Conservation (phyloP, 2,797 vertebrate species). For the Momotus momota region DNA sequence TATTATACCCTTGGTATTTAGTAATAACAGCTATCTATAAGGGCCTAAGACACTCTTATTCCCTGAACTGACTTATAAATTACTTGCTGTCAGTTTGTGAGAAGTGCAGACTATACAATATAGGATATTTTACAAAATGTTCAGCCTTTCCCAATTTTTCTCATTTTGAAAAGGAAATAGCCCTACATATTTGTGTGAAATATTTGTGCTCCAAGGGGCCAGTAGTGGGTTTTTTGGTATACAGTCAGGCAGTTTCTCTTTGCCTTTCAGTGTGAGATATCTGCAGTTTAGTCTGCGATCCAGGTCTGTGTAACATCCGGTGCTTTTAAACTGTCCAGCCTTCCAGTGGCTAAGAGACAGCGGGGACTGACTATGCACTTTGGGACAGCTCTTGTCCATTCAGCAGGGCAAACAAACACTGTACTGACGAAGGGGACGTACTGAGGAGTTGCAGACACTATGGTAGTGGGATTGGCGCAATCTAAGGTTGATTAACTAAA, state of each 20-base stretch:
- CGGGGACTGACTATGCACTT: not conserved
- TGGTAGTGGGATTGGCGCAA: not conserved
- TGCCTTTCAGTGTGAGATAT: not conserved
- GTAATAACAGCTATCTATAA: constrained; percentile 22
- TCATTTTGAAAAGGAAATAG: constrained; percentile 52
- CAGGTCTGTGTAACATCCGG: constrained; percentile 5
- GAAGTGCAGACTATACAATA: constrained; percentile 52
- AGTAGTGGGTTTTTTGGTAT: not conserved
- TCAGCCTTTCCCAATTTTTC: constrained; percentile 36
- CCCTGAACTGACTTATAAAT: constrained; percentile 38
- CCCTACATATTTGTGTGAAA: constrained; percentile 39
- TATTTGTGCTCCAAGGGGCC: not conserved
- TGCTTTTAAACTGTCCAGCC: not conserved
- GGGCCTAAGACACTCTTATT: constrained; percentile 18
- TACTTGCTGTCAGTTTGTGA: constrained; percentile 36
- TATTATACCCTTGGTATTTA: constrained; percentile 43
- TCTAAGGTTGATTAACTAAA: not conserved
- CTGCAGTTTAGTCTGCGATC: not conserved
- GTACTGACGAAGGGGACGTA: not conserved
- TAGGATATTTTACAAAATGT: not conserved
- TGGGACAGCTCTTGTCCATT: not conserved
- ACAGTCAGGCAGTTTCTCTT: not conserved
- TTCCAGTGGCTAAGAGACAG: not conserved
- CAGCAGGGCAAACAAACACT: not conserved
- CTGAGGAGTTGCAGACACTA: not conserved